Base-by-base conservation (phyloP, 2,113 vertebrate species). In the Pygoscelis antarcticus region DNA sequence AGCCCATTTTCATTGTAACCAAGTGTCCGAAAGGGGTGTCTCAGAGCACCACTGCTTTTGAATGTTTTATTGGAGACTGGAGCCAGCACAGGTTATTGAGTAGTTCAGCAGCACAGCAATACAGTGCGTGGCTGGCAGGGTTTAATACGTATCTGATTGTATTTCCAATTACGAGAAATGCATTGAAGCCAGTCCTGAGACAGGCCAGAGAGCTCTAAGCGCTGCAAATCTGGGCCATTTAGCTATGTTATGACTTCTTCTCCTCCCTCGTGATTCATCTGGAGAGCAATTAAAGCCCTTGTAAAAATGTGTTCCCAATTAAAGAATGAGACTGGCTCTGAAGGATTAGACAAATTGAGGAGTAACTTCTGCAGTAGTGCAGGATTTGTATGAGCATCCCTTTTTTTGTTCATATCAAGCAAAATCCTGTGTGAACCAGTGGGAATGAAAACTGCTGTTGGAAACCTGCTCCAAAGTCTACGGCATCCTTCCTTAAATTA, bases 11-110 rank as follows among this genome's bases (percentile, higher is more conserved):
- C 74, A 30, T 55, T 1, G 0, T 49, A 83, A 69, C 27, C 52
- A 21, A 79, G 36, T 13, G 27, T 61, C 78, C 51, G 15, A 85
- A 91, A 72, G 30, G 51, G 15, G 44, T 77, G 91, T 82, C 70
- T 69, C 38, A 27, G 60, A 75, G 42, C 46, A 2, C n/a, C n/a
- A 9, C 69, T 47, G 65, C 47, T 94, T 80, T 42, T 91, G 38
- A 95, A 96, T 84, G 61, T 85, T 96, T 96, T 61, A 93, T 96
- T 75, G 85, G 77, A 61, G 78, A 20, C n/a, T 1, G 8, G 82
- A 91, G 91, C 93, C 95, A 95, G 90, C 55, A 72, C 66, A 95
- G 90, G 93, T 90, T 88, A 88, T 72, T 76, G 92, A 93, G 83
- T 15, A 47, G 66, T 91, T 62, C 69, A 80, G 66, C 78, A 76